A percentile compares a stretch with the other conserved stretches of the same genome.
Evolutionary conservation across 1,140 invertebrate genomes (phyloP).

Genomic region (Phenacoccus solenopsis): DNA sequence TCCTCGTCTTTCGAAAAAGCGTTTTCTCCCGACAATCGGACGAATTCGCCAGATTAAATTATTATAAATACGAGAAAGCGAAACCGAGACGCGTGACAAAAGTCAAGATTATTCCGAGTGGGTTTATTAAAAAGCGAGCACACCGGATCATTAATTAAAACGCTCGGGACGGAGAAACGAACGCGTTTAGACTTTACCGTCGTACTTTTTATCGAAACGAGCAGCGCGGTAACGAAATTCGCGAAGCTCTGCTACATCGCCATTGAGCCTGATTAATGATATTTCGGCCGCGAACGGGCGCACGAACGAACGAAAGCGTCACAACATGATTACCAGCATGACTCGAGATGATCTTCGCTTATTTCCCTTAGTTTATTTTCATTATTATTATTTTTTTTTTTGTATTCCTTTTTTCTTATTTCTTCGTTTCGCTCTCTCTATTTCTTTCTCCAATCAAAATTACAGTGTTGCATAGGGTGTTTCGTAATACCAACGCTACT

Average conservation of each 20-base stretch:
- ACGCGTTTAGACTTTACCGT: neutral
- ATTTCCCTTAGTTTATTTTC: neutral
- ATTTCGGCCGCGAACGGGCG: conserved; percentile 10
- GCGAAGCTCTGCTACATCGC: neutral
- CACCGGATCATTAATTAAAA: conserved; percentile 16
- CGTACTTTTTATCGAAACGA: neutral
- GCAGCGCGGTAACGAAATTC: neutral
- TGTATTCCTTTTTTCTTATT: neutral
- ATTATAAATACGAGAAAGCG: neutral
- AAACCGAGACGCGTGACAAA: conserved; percentile 14
- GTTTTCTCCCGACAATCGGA: neutral
- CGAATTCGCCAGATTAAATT: conserved; percentile 16
- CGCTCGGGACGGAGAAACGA: neutral
- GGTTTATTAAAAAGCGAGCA: conserved; percentile 17
- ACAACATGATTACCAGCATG: conserved; percentile 7
- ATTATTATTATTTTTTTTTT: neutral
- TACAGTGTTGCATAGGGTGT: no score
- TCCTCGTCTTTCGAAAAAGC: no score
- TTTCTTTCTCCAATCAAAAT: no score
- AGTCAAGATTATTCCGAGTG: conserved; percentile 16
- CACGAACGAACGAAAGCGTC: conserved; percentile 4
- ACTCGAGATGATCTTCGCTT: conserved; percentile 5
- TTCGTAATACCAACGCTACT: no score
- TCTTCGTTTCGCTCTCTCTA: no score
- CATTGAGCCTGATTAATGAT: conserved; percentile 15